Conservation (phyloP, 2,113 vertebrate species). For the Pheucticus melanocephalus region DNA sequence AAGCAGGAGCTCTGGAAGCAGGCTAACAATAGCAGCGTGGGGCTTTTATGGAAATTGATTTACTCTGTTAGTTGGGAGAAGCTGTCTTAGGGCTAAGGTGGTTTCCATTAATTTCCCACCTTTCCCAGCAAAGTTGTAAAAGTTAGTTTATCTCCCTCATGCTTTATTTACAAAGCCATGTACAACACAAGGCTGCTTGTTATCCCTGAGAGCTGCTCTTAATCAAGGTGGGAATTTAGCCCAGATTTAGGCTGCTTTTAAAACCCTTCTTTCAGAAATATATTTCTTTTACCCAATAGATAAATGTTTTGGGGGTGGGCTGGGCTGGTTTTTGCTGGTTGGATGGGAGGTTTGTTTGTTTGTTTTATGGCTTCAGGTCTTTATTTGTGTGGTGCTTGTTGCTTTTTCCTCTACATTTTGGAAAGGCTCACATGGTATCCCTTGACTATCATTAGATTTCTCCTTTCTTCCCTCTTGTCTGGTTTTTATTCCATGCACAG, state of each 20-base stretch:
- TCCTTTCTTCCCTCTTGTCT: background rate
- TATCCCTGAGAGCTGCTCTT: background rate
- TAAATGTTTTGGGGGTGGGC: background rate
- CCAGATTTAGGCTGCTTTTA: background rate
- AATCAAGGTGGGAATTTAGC: background rate
- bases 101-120: slow-evolving; percentile 26
- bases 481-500: background rate
- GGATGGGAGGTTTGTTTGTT: accelerated
- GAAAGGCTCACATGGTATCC: background rate
- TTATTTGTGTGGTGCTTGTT: background rate
- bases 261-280: background rate
- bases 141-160: slow-evolving; percentile 2
- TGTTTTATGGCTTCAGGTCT: background rate
- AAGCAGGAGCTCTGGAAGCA: slow-evolving; percentile 1
- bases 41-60: slow-evolving; percentile 31
- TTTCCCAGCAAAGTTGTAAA: slow-evolving; percentile 39
- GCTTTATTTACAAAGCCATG: background rate
- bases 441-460: slow-evolving; percentile 12
- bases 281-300: background rate
- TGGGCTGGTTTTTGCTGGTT: background rate
- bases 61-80: slow-evolving; percentile 28
- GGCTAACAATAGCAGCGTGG: slow-evolving; percentile 43
- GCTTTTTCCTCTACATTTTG: background rate
- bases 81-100: slow-evolving; percentile 1
- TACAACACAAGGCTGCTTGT: background rate